Percentiles rank a stretch among this genome's conserved stretches.
Conservation (phyloP, 37 sponge, comb jelly and placozoan species). For the Beroe forskalii region DNA sequence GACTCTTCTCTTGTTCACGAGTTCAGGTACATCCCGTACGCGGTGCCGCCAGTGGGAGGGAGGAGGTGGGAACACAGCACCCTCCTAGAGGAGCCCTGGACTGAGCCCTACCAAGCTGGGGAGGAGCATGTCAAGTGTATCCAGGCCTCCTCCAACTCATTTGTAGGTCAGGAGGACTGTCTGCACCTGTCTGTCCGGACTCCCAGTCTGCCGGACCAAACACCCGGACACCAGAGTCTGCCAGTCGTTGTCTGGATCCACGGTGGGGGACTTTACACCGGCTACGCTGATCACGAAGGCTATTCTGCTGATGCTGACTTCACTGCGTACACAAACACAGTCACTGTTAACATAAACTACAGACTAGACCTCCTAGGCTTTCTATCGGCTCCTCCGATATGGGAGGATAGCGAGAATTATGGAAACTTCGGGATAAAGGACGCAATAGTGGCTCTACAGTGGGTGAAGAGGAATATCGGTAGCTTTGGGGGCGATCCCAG, state of each 20-base stretch:
- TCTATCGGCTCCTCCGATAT: neutral
- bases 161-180: constrained; percentile 42
- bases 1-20: neutral
- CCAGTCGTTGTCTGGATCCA: constrained; percentile 62
- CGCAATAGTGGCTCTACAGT: neutral
- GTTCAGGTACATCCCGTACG: constrained; percentile 39
- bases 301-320: constrained; percentile 54
- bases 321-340: neutral
- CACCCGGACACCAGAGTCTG: neutral
- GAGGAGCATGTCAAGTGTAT: constrained; percentile 27
- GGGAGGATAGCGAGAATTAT: constrained; percentile 29
- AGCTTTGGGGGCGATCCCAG: constrained; percentile 23
- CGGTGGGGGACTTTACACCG: neutral
- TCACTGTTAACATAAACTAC: constrained; percentile 57
- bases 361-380: constrained; percentile 45
- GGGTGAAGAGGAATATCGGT: constrained; percentile 26
- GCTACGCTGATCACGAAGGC: neutral
- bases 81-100: neutral
- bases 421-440: constrained; percentile 54
- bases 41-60: constrained; percentile 35
- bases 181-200: constrained; percentile 43
- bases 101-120: neutral
- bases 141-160: neutral
- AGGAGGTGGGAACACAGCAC: constrained; percentile 47
- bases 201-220: neutral